These are phyloP conservation scores for Melitaea athalia DNA, from an alignment of 2,888 invertebrate species.

Conservation along the genomic window DNA sequence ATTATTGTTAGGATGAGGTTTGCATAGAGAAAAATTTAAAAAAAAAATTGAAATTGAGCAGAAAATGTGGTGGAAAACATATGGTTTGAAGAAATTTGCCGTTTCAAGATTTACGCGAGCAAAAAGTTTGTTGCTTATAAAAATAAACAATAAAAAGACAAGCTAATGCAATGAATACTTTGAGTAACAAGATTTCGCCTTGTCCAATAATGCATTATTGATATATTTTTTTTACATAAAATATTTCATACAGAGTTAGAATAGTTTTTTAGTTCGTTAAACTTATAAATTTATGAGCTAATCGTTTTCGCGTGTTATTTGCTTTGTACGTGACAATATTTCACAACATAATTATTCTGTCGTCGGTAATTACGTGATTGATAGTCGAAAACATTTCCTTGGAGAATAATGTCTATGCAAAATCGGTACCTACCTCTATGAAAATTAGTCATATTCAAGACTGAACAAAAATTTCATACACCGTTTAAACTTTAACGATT, in stretches of 20 bases:
- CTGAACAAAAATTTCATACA: too few species aligned
- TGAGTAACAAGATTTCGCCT: background rate
- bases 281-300: constrained; percentile 1
- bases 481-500: too few species aligned
- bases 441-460: too few species aligned
- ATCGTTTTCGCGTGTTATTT: constrained; percentile 5
- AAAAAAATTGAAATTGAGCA: too few species aligned
- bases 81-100: too few species aligned
- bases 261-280: background rate
- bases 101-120: too few species aligned
- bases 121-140: background rate
- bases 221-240: background rate
- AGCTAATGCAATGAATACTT: background rate
- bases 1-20: too few species aligned
- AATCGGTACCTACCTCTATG: too few species aligned
- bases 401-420: background rate
- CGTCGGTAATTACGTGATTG: constrained; percentile 3
- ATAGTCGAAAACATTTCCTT: constrained; percentile 3
- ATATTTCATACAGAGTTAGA: background rate
- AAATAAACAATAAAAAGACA: background rate
- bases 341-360: background rate
- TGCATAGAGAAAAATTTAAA: too few species aligned
- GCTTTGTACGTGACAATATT: background rate
- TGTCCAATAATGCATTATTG: background rate
- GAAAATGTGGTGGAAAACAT: too few species aligned